Conservation (phyloP, 2,797 vertebrate genomes). For the Anguilla megastoma region DNA sequence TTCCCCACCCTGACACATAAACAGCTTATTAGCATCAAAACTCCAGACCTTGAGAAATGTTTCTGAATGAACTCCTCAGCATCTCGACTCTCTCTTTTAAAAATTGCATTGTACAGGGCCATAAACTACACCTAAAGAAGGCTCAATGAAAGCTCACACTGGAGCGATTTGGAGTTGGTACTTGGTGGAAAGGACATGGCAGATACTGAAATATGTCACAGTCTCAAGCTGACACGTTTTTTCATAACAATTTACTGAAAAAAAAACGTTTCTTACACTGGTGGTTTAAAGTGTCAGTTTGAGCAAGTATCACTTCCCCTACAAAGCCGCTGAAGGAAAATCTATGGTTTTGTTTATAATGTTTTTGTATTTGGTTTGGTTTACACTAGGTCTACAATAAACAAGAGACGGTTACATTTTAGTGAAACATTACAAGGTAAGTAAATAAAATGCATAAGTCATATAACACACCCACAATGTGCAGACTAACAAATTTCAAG, state of each 20-base stretch:
- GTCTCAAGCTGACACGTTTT: background rate
- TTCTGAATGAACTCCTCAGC: background rate
- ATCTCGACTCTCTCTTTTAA: background rate
- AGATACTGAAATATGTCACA: background rate
- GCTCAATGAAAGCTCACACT: background rate
- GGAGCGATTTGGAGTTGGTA: background rate
- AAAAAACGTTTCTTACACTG: background rate
- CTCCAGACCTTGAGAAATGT: background rate
- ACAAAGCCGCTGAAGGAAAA: too few relatives aligned
- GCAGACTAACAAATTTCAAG: background rate
- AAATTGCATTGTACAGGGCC: background rate
- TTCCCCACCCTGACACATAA: background rate
- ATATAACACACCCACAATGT: background rate
- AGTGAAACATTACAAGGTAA: too few relatives aligned
- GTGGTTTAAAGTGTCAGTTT: background rate
- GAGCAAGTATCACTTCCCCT: too few relatives aligned
- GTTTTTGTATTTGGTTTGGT: too few relatives aligned
- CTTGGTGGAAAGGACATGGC: background rate
- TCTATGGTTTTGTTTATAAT: background rate
- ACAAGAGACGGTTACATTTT: too few relatives aligned
- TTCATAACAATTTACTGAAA: background rate
- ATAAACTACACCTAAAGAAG: background rate
- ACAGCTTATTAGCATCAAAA: background rate
- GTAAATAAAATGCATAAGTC: background rate
- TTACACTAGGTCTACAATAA: background rate